Conservation (phyloP, 2,888 invertebrate genomes). For the Allolobophora icterica region DNA sequence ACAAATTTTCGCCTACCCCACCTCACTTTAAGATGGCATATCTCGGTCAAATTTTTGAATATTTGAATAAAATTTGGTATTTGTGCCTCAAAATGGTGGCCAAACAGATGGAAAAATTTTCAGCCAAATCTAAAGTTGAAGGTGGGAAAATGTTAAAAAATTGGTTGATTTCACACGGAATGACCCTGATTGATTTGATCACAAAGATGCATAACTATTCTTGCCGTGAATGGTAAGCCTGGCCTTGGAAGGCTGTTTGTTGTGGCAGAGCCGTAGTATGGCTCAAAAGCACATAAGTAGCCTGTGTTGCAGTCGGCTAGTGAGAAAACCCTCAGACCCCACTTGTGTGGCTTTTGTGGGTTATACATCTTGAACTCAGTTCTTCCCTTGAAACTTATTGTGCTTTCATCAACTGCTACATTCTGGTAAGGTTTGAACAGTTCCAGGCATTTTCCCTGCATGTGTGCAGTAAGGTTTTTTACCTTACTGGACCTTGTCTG, state of each 20-base stretch:
- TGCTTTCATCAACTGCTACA: background rate
- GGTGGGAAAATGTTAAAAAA: too few relatives aligned
- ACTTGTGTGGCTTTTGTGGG: background rate
- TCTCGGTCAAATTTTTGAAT: too few relatives aligned
- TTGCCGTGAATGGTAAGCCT: background rate
- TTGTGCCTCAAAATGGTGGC: too few relatives aligned
- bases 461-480: background rate
- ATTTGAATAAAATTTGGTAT: too few relatives aligned
- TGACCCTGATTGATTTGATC: background rate
- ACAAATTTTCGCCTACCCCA: too few relatives aligned
- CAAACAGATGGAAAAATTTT: too few relatives aligned
- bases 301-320: background rate
- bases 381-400: background rate
- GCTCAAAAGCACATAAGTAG: background rate
- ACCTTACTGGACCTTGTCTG: background rate
- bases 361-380: background rate
- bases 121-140: too few relatives aligned
- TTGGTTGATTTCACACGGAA: too few relatives aligned
- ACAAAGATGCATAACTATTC: background rate
- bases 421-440: background rate
- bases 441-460: background rate
- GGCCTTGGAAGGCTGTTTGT: background rate
- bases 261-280: background rate
- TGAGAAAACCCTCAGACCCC: background rate
- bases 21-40: too few relatives aligned